A percentile compares a stretch with the other conserved stretches of the same genome.
phyloP scores from a whole-genome alignment of 2,113 vertebrate genomes.

The Heterotis niloticus region DNA sequence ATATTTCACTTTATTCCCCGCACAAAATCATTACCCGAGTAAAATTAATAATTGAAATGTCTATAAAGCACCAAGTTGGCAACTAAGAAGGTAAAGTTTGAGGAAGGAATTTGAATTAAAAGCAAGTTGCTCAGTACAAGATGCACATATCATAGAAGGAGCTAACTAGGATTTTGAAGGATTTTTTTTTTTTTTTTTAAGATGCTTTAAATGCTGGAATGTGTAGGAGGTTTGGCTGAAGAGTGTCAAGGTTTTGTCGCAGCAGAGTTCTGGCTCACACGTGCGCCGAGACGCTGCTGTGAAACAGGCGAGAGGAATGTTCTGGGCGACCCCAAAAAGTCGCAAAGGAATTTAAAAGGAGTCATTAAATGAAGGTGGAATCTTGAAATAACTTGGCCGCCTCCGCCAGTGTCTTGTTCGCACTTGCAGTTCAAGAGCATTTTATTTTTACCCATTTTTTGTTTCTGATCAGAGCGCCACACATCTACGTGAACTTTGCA shows the following conservation, averaged over 20 bases:
- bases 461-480: not conserved
- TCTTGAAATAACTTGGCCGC: not conserved
- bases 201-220: not conserved
- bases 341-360: constrained; percentile 18
- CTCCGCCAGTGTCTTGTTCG: not conserved
- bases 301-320: constrained; percentile 9
- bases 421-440: not conserved
- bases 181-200: not conserved
- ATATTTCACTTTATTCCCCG: too few relatives aligned
- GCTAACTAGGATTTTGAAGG: not conserved
- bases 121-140: too few relatives aligned
- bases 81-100: not conserved
- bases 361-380: constrained; percentile 11
- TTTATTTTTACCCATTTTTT: too few relatives aligned
- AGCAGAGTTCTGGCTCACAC: constrained; percentile 9
- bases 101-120: not conserved
- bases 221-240: not conserved
- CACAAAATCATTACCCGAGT: not conserved
- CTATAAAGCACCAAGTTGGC: not conserved
- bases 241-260: not conserved
- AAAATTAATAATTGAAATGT: too few relatives aligned
- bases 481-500: constrained; percentile 2
- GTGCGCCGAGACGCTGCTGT: not conserved
- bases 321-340: not conserved
- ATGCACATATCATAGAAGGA: too few relatives aligned